These are phyloP conservation scores for Poicephalus gulielmi DNA, from an alignment of 2,113 vertebrate species.

Conservation along the genomic window DNA sequence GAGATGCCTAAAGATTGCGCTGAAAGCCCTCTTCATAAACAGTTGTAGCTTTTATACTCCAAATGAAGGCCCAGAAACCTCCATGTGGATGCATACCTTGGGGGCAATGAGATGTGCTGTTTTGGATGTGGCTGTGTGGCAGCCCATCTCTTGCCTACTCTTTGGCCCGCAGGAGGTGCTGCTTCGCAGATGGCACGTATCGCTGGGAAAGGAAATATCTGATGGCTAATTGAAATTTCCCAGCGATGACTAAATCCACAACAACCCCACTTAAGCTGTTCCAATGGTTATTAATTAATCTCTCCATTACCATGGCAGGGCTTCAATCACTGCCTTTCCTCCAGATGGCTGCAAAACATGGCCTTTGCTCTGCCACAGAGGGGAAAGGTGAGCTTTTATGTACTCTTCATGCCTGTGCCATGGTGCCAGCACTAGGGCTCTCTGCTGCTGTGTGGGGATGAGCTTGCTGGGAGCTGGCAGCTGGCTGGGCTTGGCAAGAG, in stretches of 20 bases:
- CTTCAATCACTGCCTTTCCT: background rate
- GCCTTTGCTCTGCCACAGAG: fast-evolving
- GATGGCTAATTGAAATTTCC: background rate
- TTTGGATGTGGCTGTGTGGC: background rate
- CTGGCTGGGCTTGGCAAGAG: background rate
- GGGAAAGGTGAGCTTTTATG: background rate
- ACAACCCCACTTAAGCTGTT: background rate
- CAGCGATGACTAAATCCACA: background rate
- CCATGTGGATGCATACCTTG: fast-evolving
- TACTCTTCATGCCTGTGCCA: fast-evolving
- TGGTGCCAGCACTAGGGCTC: fast-evolving
- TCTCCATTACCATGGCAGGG: background rate
- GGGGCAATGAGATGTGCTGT: background rate
- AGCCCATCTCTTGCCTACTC: fast-evolving
- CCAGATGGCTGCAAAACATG: background rate
- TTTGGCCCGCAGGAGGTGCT: fast-evolving
- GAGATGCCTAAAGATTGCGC: background rate
- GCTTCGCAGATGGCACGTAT: fast-evolving
- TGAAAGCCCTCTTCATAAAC: background rate
- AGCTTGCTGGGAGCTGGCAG: background rate
- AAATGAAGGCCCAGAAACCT: background rate
- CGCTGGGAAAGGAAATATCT: background rate
- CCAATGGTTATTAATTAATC: background rate
- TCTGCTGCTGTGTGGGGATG: background rate
- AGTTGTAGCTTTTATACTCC: background rate